Conservation (phyloP, 2,888 invertebrate species). For the Nycteola revayana region DNA sequence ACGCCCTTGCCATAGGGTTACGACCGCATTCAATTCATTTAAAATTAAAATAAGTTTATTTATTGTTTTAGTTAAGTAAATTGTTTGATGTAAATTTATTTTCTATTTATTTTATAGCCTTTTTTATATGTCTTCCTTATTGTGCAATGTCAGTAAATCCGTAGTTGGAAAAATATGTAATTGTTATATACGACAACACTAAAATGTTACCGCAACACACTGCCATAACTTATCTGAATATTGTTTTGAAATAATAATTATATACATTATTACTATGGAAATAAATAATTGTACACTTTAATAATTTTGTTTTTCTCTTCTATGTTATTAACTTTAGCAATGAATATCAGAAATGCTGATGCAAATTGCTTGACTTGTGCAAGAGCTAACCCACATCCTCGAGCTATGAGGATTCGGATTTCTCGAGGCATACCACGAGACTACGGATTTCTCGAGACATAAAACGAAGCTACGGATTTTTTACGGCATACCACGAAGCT, state of each 20-base stretch:
- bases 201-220: constrained; percentile 30
- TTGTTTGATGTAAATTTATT: not conserved
- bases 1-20: too few relatives aligned
- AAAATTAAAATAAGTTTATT: not conserved
- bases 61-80: not conserved
- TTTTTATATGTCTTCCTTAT: constrained; percentile 22
- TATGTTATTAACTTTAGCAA: too few relatives aligned
- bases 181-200: constrained; percentile 11
- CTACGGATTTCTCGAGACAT: too few relatives aligned
- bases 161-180: constrained; percentile 16
- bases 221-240: constrained; percentile 31
- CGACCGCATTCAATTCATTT: too few relatives aligned
- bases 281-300: constrained; percentile 35
- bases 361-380: too few relatives aligned
- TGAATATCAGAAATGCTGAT: too few relatives aligned
- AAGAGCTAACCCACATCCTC: too few relatives aligned
- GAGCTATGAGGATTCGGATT: too few relatives aligned
- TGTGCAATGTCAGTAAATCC: constrained; percentile 19
- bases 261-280: constrained; percentile 25
- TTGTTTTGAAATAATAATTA: constrained; percentile 24
- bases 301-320: not conserved
- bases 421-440: too few relatives aligned
- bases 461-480: too few relatives aligned
- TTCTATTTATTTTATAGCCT: constrained; percentile 1
- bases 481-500: too few relatives aligned